Evolutionary conservation across 2,113 vertebrate genomes (phyloP).

Genomic region (Rhynchopsitta pachyrhyncha): DNA sequence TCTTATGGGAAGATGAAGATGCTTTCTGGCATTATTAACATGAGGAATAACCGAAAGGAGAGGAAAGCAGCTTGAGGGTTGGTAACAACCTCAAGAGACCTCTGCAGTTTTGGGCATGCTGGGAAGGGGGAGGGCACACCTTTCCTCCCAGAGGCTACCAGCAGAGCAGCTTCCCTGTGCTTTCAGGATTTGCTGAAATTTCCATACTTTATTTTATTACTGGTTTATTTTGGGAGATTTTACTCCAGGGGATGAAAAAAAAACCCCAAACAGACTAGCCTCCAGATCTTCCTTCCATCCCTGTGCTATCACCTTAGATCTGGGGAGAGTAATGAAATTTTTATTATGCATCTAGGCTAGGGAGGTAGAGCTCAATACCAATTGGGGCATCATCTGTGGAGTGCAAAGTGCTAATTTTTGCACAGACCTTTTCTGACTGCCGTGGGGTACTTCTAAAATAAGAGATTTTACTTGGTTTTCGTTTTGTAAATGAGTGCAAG

Average conservation of each 20-base stretch:
- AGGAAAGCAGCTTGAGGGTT: conserved; percentile 5
- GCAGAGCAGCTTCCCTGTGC: not conserved
- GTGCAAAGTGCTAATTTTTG: not conserved
- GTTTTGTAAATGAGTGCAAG: not conserved
- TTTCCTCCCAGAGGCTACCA: not conserved
- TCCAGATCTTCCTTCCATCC: not conserved
- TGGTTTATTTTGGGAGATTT: not conserved
- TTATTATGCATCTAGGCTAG: not conserved
- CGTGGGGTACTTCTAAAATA: not conserved
- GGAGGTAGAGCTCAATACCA: not conserved
- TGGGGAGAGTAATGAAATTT: not conserved
- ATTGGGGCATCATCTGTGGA: not conserved
- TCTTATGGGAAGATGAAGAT: not conserved
- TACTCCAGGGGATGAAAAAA: not conserved
- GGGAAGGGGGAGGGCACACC: not conserved
- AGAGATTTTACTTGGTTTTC: not conserved
- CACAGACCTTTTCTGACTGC: not conserved
- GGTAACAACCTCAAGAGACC: not conserved
- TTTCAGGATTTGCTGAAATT: not conserved
- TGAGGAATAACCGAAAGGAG: not conserved
- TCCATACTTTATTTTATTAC: not conserved
- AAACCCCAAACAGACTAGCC: not conserved
- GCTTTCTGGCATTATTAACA: not conserved
- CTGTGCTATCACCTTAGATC: not conserved
- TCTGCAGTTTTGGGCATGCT: not conserved